Conservation (phyloP, 2,888 invertebrate genomes). For the Rhimphoctona megacephalus region DNA sequence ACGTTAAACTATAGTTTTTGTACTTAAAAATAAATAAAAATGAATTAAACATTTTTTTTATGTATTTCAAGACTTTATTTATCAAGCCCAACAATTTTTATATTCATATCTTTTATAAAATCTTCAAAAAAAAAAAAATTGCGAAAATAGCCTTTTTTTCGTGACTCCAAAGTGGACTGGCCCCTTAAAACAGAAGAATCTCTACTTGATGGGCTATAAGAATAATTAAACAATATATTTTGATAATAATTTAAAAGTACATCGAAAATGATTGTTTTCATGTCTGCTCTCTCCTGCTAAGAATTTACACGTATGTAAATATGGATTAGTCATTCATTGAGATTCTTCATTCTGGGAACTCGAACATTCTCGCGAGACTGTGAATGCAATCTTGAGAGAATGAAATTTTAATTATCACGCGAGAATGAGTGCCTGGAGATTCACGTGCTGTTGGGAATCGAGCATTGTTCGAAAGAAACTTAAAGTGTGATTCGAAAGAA, state of each 20-base stretch:
- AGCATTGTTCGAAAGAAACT: slow-evolving; percentile 25
- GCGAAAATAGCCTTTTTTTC: too few relatives aligned
- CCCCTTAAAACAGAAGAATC: too few relatives aligned
- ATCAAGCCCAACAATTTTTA: too few relatives aligned
- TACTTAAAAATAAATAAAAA: too few relatives aligned
- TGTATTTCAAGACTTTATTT: too few relatives aligned
- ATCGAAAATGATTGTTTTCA: background rate
- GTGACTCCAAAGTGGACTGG: too few relatives aligned
- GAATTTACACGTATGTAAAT: background rate
- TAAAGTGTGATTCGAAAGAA: slow-evolving; percentile 12
- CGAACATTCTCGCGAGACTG: slow-evolving; percentile 42
- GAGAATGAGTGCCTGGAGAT: slow-evolving; percentile 52
- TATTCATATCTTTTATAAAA: too few relatives aligned
- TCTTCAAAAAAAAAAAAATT: too few relatives aligned
- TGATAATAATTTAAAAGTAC: background rate
- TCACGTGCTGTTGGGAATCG: slow-evolving; percentile 22
- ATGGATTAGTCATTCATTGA: slow-evolving; percentile 52
- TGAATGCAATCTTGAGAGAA: slow-evolving; percentile 34
- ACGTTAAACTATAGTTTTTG: too few relatives aligned
- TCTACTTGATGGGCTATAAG: background rate
- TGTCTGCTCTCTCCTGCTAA: background rate
- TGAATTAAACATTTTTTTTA: too few relatives aligned
- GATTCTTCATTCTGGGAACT: slow-evolving; percentile 58
- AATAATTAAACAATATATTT: slow-evolving; percentile 3
- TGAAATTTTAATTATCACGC: slow-evolving; percentile 53